Percentiles rank a stretch among this genome's conserved stretches.
phyloP scores from a whole-genome alignment of 2,113 vertebrate species.

The Noctilio leporinus region DNA sequence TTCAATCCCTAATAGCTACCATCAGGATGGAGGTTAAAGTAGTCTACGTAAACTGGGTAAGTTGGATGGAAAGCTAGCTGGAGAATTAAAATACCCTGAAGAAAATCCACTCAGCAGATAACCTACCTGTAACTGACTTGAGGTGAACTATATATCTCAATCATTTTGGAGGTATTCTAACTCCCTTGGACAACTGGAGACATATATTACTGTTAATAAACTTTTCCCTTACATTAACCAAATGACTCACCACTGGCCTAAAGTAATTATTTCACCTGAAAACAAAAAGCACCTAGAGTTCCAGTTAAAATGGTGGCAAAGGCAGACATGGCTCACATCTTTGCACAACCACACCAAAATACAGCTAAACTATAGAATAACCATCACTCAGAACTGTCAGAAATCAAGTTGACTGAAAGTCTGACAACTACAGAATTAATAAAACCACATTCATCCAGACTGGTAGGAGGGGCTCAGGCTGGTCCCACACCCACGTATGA shows the following conservation, averaged over 20 bases:
- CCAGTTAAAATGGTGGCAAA: no score
- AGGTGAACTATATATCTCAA: not conserved
- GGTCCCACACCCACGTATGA: no score
- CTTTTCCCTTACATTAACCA: constrained; percentile 15
- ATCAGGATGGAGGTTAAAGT: not conserved
- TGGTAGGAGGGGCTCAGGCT: no score
- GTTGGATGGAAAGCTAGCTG: not conserved
- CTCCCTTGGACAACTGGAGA: not conserved
- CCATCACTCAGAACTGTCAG: no score
- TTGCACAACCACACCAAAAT: no score
- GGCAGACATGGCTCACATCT: no score
- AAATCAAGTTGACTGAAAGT: no score
- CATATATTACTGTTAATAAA: not conserved
- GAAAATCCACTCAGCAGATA: not conserved
- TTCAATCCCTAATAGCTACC: not conserved
- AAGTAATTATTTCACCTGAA: constrained; percentile 23
- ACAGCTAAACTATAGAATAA: no score
- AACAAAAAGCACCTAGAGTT: constrained; percentile 48
- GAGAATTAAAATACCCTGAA: not conserved
- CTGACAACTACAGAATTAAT: no score
- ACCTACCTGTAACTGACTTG: not conserved
- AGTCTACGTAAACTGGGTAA: not conserved
- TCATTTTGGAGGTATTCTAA: constrained; percentile 33
- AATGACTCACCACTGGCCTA: constrained; percentile 18
- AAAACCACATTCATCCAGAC: no score